Conservation (phyloP, 2,113 vertebrate species). For the Sorex araneus region DNA sequence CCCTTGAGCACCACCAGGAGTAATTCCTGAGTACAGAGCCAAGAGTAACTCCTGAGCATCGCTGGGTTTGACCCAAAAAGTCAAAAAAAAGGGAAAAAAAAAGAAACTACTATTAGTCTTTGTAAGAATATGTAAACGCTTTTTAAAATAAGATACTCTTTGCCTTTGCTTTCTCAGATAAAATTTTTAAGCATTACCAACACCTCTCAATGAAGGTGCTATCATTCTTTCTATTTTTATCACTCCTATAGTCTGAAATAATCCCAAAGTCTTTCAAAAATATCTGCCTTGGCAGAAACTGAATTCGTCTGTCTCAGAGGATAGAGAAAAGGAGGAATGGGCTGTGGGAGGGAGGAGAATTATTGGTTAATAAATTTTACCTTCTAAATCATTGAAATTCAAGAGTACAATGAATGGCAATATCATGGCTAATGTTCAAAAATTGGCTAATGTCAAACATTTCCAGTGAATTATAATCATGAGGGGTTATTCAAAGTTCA, state of each 20-base stretch:
- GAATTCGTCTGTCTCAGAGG: conserved; percentile 34
- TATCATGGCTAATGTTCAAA: conserved; percentile 78
- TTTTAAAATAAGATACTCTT: neutral
- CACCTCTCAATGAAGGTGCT: neutral
- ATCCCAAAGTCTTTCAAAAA: conserved; percentile 59
- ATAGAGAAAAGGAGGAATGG: conserved; percentile 44
- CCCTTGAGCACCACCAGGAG: too few species aligned
- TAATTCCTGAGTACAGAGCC: too few species aligned
- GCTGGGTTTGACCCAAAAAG: too few species aligned
- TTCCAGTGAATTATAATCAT: conserved; percentile 80
- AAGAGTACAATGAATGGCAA: conserved; percentile 74
- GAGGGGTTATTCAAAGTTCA: conserved; percentile 81
- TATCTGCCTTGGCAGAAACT: conserved; percentile 58
- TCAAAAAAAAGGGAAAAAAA: too few species aligned
- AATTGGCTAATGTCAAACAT: conserved; percentile 81
- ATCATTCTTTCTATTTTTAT: conserved; percentile 53
- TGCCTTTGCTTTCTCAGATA: conserved; percentile 30
- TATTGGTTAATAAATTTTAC: conserved; percentile 81
- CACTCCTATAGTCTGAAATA: conserved; percentile 27
- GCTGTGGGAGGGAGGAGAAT: conserved; percentile 54
- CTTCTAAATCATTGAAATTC: conserved; percentile 79
- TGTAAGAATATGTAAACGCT: neutral
- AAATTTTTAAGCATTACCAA: conserved; percentile 10
- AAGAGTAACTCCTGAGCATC: too few species aligned
- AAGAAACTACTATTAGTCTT: conserved; percentile 23